These are phyloP conservation scores for Pissodes strobi DNA, from an alignment of 1,140 invertebrate species.

Conservation along the genomic window DNA sequence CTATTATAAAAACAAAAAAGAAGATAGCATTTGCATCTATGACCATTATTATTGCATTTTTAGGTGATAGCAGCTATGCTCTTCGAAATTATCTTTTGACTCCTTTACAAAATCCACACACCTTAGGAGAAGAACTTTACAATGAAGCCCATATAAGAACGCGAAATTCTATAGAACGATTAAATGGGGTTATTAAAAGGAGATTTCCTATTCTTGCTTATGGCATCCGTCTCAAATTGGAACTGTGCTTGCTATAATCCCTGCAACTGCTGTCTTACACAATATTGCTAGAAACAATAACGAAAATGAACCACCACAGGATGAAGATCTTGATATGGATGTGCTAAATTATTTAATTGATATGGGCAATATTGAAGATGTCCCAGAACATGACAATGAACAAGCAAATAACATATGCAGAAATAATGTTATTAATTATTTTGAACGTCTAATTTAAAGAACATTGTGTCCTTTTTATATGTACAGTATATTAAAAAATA, in stretches of 20 bases:
- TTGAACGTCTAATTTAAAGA: too few species aligned
- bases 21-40: too few species aligned
- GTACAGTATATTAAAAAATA: too few species aligned
- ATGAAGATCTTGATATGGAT: background rate
- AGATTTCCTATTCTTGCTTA: constrained; percentile 48
- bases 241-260: constrained; percentile 45
- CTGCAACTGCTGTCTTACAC: constrained; percentile 34
- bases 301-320: constrained; percentile 4
- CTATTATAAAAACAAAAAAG: too few species aligned
- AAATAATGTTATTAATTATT: too few species aligned
- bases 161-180: constrained; percentile 49
- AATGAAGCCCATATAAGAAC: constrained; percentile 52
- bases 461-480: too few species aligned
- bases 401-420: too few species aligned
- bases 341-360: constrained; percentile 57
- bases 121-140: constrained; percentile 41
- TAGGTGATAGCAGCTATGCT: constrained; percentile 43
- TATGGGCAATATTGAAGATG: constrained; percentile 64
- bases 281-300: constrained; percentile 31
- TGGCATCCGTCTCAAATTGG: constrained; percentile 41
- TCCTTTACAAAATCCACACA: constrained; percentile 43
- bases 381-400: too few species aligned
- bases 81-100: constrained; percentile 42
- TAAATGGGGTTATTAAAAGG: constrained; percentile 50
- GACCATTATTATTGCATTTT: background rate